Percentiles rank a stretch among this genome's conserved stretches.
Evolutionary conservation across 2,797 vertebrate species (phyloP).

Genomic region (Pelodytes ibericus): DNA sequence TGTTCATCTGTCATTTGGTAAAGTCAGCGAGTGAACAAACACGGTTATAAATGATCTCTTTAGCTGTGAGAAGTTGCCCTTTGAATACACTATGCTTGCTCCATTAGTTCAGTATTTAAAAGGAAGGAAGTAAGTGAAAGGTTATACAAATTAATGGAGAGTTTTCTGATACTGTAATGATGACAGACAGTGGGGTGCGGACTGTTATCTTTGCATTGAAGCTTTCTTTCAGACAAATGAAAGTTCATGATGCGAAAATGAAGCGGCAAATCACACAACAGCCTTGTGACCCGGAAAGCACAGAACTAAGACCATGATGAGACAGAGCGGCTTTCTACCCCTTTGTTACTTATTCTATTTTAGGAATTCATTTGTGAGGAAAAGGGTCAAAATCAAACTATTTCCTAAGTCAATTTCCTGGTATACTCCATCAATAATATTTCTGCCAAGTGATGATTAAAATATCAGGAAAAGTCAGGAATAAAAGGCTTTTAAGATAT

Average conservation of each 20-base stretch:
- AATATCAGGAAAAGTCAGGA: background rate
- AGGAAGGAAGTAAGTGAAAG: conserved; percentile 18
- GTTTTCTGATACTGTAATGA: conserved; percentile 31
- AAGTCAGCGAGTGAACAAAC: no score
- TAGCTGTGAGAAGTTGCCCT: background rate
- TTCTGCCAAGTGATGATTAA: conserved; percentile 3
- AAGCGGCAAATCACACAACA: conserved; percentile 23
- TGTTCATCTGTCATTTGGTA: no score
- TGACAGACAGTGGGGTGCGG: conserved; percentile 39
- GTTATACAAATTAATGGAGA: conserved; percentile 28
- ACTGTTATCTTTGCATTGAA: conserved; percentile 21
- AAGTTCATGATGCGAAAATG: conserved; percentile 18
- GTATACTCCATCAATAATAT: conserved; percentile 7
- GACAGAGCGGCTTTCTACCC: background rate
- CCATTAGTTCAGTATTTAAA: conserved; percentile 1
- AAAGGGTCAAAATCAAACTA: background rate
- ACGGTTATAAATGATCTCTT: no score
- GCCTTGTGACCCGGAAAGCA: conserved; percentile 15
- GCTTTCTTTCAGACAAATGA: conserved; percentile 2
- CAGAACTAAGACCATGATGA: background rate
- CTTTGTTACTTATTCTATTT: conserved; percentile 27
- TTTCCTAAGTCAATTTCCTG: conserved; percentile 13
- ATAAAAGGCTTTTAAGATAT: conserved; percentile 2
- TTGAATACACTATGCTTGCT: background rate
- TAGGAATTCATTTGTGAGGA: conserved; percentile 20